Evolutionary conservation across 2,797 vertebrate genomes (phyloP).

Genomic region (Balearica regulorum): DNA sequence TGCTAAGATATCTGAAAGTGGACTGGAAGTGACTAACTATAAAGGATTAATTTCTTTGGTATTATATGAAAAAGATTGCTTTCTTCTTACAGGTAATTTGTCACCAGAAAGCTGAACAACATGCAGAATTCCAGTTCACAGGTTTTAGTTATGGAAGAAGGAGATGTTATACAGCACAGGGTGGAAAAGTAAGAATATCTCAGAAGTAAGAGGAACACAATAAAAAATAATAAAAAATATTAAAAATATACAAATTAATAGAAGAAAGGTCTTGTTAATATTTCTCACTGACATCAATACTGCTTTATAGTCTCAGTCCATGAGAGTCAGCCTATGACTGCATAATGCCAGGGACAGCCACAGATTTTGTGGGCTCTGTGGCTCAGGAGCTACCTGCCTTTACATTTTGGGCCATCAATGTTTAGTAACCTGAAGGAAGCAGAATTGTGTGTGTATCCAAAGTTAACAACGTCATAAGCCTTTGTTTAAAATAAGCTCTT

Average conservation of each 20-base stretch:
- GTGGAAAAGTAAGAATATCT: neutral
- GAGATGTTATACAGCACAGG: neutral
- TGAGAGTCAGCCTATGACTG: neutral
- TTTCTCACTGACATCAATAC: neutral
- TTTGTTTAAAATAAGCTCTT: neutral
- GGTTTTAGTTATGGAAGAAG: neutral
- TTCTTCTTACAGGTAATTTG: neutral
- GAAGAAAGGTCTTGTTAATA: neutral
- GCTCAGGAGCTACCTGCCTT: neutral
- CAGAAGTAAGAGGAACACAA: neutral
- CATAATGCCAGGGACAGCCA: neutral
- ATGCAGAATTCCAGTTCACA: neutral
- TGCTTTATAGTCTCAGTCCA: neutral
- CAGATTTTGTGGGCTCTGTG: neutral
- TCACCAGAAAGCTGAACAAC: neutral
- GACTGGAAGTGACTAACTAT: neutral
- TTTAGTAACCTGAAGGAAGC: neutral
- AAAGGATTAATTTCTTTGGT: neutral
- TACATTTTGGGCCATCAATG: neutral
- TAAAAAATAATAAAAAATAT: neutral
- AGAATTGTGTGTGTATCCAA: neutral
- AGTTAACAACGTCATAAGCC: fast-evolving
- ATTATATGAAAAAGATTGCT: neutral
- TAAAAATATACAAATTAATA: neutral
- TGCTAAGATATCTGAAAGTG: neutral